Percentiles rank a stretch among this genome's conserved stretches.
Evolutionary conservation across 2,113 vertebrate genomes (phyloP).

Genomic region (Sander vitreus): DNA sequence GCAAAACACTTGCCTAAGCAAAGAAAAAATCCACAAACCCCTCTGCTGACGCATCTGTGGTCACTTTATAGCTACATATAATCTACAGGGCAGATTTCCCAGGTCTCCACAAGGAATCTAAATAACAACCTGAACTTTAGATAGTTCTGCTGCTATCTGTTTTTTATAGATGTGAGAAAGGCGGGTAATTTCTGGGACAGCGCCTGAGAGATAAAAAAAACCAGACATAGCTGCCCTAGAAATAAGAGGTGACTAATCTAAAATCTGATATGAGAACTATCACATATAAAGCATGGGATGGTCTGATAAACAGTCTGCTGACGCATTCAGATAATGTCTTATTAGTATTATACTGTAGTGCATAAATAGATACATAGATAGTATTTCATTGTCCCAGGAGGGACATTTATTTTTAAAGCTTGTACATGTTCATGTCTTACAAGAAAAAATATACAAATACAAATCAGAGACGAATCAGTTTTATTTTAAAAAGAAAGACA

Average conservation of each 20-base stretch:
- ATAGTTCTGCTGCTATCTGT: constrained; percentile 6
- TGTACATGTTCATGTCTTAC: neutral
- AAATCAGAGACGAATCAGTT: neutral
- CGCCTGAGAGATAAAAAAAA: constrained; percentile 36
- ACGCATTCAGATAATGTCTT: constrained; percentile 33
- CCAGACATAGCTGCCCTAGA: constrained; percentile 18
- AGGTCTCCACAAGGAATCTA: neutral
- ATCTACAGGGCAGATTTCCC: constrained; percentile 2
- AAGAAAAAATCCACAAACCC: neutral
- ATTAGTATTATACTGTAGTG: constrained; percentile 2
- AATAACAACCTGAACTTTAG: constrained; percentile 11
- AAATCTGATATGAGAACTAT: constrained; percentile 45
- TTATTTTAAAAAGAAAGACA: neutral
- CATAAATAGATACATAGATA: neutral
- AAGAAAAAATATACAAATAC: neutral
- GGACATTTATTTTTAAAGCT: neutral
- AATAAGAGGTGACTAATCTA: constrained; percentile 51
- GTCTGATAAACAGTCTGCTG: constrained; percentile 44
- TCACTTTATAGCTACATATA: neutral
- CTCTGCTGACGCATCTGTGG: neutral
- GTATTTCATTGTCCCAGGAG: neutral
- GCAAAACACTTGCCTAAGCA: neutral
- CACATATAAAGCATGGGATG: constrained; percentile 37
- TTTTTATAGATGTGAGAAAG: constrained; percentile 27
- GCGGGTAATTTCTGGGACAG: constrained; percentile 6